Base-by-base conservation (phyloP, 2,113 vertebrate species). In the Elgaria multicarinata region DNA sequence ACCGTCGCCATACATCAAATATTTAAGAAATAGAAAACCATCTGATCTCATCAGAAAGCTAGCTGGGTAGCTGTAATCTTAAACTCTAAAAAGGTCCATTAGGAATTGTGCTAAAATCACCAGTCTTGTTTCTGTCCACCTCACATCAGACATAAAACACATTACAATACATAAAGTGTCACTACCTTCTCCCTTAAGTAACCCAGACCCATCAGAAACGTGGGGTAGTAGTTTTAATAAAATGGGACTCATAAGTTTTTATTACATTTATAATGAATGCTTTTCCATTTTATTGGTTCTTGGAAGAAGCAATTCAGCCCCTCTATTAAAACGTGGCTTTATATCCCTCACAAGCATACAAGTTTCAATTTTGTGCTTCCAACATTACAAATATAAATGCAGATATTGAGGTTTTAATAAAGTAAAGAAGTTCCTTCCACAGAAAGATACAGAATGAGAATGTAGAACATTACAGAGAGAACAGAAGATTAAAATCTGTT, bases 241-340 rank as follows among this genome's bases (percentile, higher is more conserved):
- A 97, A 96, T 90, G 86, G 89, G 88, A 96, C 93, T 96, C 95
- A 79, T 96, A 96, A 96, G 93, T 93, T 97, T 97, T 97, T 97
- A 97, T 97, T 97, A 94, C 95, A 95, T 96, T 95, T 94, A 95
- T 96, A 97, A 96, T 96, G 95, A 97, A 97, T 94, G 93, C 78
- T 95, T 95, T 96, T 95, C 88, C 91, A 72, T 95, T 97, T 97
- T 97, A 97, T 95, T 96, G 94, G 93, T 94, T 96, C 94, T 96
- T 95, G 77, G 91, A 96, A 94, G 92, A 74, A 97, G 94, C 94
- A 97, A 96, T 97, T 96, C 94, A 91, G 93, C 92, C 96, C 94
- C 94, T 96, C 92, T 94, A 95, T 95, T 97, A 96, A 97, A 96
- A 97, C 86, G 95, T 92, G 91, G 94, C 94, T 96, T 96, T 96